Conservation (phyloP, 30 jellyfish, hydroid and myxozoan genomes). For the Euphysa ruthae region DNA sequence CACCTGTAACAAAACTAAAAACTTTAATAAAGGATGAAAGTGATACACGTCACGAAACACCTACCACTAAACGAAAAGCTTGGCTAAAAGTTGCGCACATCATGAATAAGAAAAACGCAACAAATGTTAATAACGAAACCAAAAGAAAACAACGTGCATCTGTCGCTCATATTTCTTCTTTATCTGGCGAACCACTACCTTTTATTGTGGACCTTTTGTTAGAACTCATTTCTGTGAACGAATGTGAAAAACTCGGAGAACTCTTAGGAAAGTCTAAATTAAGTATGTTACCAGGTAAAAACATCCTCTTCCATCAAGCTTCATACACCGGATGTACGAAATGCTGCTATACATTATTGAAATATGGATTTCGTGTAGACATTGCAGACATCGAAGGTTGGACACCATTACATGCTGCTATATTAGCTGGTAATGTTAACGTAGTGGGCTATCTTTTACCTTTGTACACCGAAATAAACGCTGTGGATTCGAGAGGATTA, state of each 20-base stretch:
- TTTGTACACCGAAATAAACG: neutral
- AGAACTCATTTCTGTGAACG: neutral
- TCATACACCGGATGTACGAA: neutral
- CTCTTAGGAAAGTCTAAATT: neutral
- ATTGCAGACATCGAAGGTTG: neutral
- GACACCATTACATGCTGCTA: constrained; percentile 3
- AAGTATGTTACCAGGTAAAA: constrained; percentile 3
- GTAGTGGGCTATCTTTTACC: neutral
- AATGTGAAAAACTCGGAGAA: neutral
- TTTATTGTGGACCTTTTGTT: neutral
- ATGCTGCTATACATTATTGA: neutral
- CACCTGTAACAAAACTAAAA: too few species aligned
- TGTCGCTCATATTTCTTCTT: neutral
- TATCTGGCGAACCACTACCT: neutral
- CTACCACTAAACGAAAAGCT: constrained; percentile 1
- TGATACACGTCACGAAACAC: too few species aligned
- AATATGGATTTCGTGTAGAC: neutral
- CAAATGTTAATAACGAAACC: too few species aligned
- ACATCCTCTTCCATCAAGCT: neutral
- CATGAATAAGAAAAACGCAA: neutral
- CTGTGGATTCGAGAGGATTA: neutral
- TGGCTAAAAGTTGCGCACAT: neutral
- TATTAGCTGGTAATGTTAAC: neutral
- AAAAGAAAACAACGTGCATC: neutral
- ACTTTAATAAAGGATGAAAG: too few species aligned